Evolutionary conservation across 2,888 invertebrate species (phyloP).

Genomic region (Oligia strigilis): DNA sequence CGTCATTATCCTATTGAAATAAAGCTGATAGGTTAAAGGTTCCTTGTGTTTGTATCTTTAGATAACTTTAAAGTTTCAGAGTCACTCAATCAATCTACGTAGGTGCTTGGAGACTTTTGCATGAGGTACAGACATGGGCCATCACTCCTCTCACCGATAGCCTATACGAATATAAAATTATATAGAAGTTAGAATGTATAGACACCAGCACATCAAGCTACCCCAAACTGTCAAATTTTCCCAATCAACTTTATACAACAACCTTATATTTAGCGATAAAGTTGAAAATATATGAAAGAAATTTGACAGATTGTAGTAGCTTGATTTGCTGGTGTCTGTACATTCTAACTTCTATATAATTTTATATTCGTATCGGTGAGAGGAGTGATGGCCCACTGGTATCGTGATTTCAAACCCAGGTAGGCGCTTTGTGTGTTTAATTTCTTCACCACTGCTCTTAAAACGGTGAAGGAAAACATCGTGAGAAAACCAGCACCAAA

Average conservation of each 20-base stretch:
- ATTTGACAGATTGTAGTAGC: too few species aligned
- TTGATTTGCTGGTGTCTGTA: too few species aligned
- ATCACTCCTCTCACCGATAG: neutral
- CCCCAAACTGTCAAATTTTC: too few species aligned
- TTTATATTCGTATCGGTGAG: neutral
- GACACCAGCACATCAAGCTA: too few species aligned
- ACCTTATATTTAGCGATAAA: too few species aligned
- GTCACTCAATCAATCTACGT: neutral
- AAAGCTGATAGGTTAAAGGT: constrained; percentile 19
- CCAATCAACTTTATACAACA: too few species aligned
- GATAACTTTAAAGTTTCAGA: constrained; percentile 9
- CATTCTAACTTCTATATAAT: neutral
- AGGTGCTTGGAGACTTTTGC: neutral
- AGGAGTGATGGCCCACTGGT: neutral
- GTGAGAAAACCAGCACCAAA: neutral
- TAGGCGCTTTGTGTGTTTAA: neutral
- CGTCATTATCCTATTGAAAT: constrained; percentile 38
- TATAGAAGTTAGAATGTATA: neutral
- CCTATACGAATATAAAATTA: neutral
- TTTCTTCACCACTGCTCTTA: neutral
- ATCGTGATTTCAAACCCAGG: too few species aligned
- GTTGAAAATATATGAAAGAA: too few species aligned
- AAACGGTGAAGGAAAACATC: too few species aligned
- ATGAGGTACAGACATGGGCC: too few species aligned
- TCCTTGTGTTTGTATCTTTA: neutral